These are phyloP conservation scores for Epicampocera succincta DNA, from an alignment of 2,888 invertebrate species.

Conservation along the genomic window DNA sequence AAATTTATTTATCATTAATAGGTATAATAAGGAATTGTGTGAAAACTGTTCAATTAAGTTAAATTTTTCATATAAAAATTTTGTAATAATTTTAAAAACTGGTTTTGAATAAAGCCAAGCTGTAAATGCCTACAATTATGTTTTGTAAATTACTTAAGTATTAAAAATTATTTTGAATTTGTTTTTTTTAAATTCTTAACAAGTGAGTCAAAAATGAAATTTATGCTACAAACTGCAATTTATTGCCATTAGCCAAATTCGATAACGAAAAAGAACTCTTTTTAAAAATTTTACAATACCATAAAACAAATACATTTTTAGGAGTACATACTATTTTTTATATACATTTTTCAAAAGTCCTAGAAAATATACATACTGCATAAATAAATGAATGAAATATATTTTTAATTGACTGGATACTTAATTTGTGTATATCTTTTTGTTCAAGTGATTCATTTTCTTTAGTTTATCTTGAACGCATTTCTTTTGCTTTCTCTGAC, in stretches of 20 bases:
- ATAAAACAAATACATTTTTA: not conserved
- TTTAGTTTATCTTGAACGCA: not conserved
- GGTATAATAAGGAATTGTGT: no score
- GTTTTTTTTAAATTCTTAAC: conserved; percentile 1
- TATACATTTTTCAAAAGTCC: not conserved
- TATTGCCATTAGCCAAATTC: conserved; percentile 58
- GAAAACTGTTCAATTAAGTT: no score
- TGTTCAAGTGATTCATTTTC: not conserved
- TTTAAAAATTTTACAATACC: not conserved
- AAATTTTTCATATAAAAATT: no score
- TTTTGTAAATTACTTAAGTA: not conserved
- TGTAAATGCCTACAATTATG: no score
- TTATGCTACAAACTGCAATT: conserved; percentile 20
- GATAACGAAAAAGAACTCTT: not conserved
- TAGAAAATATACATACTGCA: not conserved
- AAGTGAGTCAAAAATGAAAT: conserved; percentile 17
- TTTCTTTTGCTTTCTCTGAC: not conserved
- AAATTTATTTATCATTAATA: no score
- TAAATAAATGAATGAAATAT: conserved; percentile 16
- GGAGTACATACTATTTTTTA: conserved; percentile 13
- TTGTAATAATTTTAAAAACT: no score
- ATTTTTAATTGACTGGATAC: not conserved
- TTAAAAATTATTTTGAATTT: not conserved
- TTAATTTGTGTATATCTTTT: not conserved
- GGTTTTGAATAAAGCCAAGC: no score